These are phyloP conservation scores for Eulemur mongoz DNA, from an alignment of 2,797 vertebrate species.

Conservation along the genomic window DNA sequence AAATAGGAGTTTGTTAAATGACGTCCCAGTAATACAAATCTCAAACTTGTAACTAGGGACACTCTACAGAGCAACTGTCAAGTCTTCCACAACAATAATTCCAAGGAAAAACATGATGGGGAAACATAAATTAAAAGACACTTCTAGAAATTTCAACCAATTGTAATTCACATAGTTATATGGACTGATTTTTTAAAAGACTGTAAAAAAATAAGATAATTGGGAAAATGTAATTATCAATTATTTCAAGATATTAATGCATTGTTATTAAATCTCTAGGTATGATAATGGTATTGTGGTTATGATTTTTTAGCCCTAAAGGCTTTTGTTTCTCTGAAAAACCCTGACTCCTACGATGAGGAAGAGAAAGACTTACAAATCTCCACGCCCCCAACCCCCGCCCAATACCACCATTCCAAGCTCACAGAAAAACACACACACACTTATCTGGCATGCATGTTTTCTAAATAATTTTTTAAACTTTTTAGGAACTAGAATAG, in stretches of 20 bases:
- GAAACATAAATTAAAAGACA: background rate
- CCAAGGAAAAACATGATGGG: background rate
- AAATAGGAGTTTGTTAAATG: background rate
- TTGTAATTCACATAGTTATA: background rate
- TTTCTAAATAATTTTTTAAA: background rate
- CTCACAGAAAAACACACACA: background rate
- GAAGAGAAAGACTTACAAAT: background rate
- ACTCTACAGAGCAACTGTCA: background rate
- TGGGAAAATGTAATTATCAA: background rate
- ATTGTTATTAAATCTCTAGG: background rate
- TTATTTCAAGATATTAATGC: background rate
- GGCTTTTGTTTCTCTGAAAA: background rate
- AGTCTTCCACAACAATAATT: background rate
- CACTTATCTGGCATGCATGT: background rate
- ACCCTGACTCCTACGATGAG: background rate
- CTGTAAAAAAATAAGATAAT: background rate
- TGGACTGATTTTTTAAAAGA: background rate
- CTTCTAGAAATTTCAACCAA: background rate
- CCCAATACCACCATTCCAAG: background rate
- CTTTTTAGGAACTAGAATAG: background rate
- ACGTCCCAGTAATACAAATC: background rate
- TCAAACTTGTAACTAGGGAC: background rate
- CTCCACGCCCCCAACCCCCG: rapidly evolving
- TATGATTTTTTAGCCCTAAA: background rate
- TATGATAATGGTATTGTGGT: background rate